These are phyloP conservation scores for Colletes gigas DNA, from an alignment of 1,140 invertebrate genomes.

Conservation along the genomic window DNA sequence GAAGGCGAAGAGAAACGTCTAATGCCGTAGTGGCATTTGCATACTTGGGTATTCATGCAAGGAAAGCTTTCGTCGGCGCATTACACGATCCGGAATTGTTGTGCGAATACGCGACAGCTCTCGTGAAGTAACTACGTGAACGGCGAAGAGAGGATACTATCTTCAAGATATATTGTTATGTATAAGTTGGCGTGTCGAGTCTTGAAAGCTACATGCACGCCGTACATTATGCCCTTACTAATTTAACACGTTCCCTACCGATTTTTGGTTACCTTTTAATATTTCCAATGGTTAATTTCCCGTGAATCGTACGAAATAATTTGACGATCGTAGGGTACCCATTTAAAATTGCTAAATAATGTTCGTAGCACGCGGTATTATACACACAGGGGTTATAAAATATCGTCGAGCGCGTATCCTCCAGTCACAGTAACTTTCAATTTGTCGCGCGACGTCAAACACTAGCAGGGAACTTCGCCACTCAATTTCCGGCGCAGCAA, in stretches of 20 bases:
- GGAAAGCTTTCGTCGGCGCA: conserved; percentile 65
- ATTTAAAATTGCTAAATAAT: not conserved
- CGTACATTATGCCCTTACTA: not conserved
- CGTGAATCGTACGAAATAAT: not conserved
- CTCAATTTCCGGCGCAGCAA: conserved; percentile 40
- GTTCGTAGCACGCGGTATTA: not conserved
- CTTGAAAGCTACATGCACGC: not conserved
- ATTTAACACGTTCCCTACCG: not conserved
- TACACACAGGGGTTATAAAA: conserved; percentile 6
- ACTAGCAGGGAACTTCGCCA: conserved; percentile 23
- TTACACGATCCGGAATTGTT: conserved; percentile 68
- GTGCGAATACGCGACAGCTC: conserved; percentile 57
- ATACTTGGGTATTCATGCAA: conserved; percentile 68
- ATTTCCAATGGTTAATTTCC: too few relatives aligned
- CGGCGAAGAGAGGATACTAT: conserved; percentile 28
- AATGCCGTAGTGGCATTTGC: conserved; percentile 63
- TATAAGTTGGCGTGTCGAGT: conserved; percentile 17
- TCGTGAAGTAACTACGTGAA: conserved; percentile 50
- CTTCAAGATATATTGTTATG: conserved; percentile 36
- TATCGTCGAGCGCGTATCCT: not conserved
- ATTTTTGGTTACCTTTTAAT: too few relatives aligned
- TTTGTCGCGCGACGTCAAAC: conserved; percentile 40
- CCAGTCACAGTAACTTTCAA: conserved; percentile 27
- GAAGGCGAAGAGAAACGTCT: conserved; percentile 61
- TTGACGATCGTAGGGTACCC: not conserved